A percentile compares a stretch with the other conserved stretches of the same genome.
phyloP scores from a whole-genome alignment of 2,888 invertebrate genomes.

The Scaeva pyrastri region DNA sequence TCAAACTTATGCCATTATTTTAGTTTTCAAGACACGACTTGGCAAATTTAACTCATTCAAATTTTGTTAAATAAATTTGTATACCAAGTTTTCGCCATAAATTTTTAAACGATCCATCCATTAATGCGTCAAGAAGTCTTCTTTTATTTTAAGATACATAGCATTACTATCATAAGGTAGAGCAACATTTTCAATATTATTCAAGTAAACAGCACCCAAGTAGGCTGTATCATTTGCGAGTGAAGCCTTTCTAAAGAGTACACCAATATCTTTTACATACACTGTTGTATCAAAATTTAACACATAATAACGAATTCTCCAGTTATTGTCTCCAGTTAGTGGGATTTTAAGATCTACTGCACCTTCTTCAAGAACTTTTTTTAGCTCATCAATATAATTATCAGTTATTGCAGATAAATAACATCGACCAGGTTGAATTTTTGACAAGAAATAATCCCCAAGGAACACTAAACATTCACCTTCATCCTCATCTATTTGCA shows the following conservation, averaged over 20 bases:
- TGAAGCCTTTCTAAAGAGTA: conserved; percentile 76
- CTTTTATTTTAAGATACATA: conserved; percentile 49
- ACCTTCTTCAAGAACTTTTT: conserved; percentile 56
- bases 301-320: conserved; percentile 81
- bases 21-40: no score
- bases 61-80: no score
- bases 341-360: conserved; percentile 75
- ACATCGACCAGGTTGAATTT: conserved; percentile 77
- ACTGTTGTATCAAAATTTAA: conserved; percentile 79
- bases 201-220: conserved; percentile 80
- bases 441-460: conserved; percentile 78
- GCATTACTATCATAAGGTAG: conserved; percentile 54
- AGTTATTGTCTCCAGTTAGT: conserved; percentile 73
- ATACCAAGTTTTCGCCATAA: no score
- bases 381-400: conserved; percentile 67
- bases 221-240: conserved; percentile 76
- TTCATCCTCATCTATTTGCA: conserved; percentile 73
- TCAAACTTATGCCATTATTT: no score
- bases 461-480: conserved; percentile 80
- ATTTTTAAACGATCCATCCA: not conserved
- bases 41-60: no score
- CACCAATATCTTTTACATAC: conserved; percentile 80
- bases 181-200: conserved; percentile 75
- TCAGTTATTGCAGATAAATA: conserved; percentile 78
- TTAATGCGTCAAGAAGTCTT: conserved; percentile 40